Evolutionary conservation across 1,140 invertebrate genomes (phyloP).

Genomic region (Cotesia chilonis): DNA sequence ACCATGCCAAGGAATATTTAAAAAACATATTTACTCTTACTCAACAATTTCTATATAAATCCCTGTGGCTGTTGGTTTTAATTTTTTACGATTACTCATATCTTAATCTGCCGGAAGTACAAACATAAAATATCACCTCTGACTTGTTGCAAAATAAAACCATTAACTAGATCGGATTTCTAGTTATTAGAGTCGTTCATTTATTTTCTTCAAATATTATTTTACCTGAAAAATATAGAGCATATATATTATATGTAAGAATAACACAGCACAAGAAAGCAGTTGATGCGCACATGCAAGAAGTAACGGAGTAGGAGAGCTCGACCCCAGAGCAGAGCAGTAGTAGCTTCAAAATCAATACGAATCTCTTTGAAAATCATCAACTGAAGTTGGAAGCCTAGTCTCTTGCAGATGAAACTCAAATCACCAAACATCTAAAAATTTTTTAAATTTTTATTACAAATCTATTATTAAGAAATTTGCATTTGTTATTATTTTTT

Average conservation of each 20-base stretch:
- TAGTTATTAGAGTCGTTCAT: too few relatives aligned
- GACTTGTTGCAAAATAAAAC: neutral
- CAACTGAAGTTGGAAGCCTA: too few relatives aligned
- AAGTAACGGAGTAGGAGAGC: constrained; percentile 15
- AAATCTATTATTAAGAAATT: too few relatives aligned
- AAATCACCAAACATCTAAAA: neutral
- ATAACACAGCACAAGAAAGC: neutral
- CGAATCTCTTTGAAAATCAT: constrained; percentile 11
- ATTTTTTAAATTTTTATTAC: too few relatives aligned
- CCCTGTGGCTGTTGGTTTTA: too few relatives aligned
- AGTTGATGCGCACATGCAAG: constrained; percentile 27
- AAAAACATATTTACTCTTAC: neutral
- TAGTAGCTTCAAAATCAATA: constrained; percentile 18
- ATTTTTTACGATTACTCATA: constrained; percentile 1
- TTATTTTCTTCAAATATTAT: too few relatives aligned
- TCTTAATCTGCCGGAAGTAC: neutral
- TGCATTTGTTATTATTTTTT: too few relatives aligned
- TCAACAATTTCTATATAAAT: neutral
- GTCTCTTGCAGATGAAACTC: neutral
- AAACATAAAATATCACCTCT: constrained; percentile 2
- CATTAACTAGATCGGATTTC: too few relatives aligned
- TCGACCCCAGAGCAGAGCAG: too few relatives aligned
- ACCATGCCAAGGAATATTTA: neutral
- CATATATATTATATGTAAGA: neutral
- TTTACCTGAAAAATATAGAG: neutral